Evolutionary conservation across 2,797 vertebrate species (phyloP), one percentile per base, ranked within the genome.

Genomic region (Artibeus jamaicensis): DNA sequence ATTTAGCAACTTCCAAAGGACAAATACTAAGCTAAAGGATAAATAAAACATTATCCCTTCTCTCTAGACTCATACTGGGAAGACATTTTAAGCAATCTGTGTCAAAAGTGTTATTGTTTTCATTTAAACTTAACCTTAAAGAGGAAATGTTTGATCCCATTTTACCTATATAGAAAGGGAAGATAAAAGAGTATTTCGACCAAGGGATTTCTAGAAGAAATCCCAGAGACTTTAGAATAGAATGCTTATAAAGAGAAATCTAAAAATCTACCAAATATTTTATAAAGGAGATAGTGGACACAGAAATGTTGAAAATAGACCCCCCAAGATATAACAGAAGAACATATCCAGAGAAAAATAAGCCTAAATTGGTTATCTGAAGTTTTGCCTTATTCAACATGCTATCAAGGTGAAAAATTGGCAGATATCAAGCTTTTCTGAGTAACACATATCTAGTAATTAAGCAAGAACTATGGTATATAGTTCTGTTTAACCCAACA

Each of bases 71-170:
- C 19, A 74, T 78, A 48, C 14, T 90, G 29, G 22, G 42, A 70
- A 91, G 15, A 0, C 77, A 84, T 48, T 93, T 44, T 67, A 19
- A 46, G 10, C 8, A 50, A 8, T 93, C 14, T 15, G 14, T 76
- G 6, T 11, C 34, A 62, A 39, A 53, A 22, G 9, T 29, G 32
- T 71, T 78, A 32, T 0, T 82, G 16, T 21, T 92, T 95, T 88
- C 39, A 95, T 67, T 86, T 95, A 91, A 87, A 92, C 9, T 48
- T 94, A 86, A 79, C 39, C 12, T 68, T 77, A 73, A 94, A 39
- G 24, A 83, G 26, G 21, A 91, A 76, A 46, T 67, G 22, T 79
- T 76, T 62, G 53, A 89, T 84, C 59, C 22, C 5, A 79, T 87
- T 82, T 91, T 62, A 88, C 24, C 46, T 76, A 50, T 37, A 65